A percentile compares a stretch with the other conserved stretches of the same genome.
phyloP scores from a whole-genome alignment of 2,888 invertebrate genomes.

The Apotomis turbidana region DNA sequence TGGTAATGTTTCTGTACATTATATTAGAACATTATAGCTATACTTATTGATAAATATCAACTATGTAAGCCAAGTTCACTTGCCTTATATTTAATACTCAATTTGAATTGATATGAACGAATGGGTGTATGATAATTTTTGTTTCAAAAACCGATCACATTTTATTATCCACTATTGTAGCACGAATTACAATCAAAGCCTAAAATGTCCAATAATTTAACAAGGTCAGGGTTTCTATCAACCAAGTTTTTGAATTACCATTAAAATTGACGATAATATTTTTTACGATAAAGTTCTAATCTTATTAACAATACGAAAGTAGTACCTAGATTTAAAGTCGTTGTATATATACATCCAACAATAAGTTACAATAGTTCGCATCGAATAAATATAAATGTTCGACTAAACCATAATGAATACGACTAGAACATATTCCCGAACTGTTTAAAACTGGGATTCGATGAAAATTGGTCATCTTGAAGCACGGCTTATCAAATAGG shows the following conservation, averaged over 20 bases:
- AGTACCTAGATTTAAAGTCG: constrained; percentile 32
- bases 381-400: constrained; percentile 18
- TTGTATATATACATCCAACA: constrained; percentile 40
- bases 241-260: constrained; percentile 28
- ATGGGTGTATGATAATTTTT: constrained; percentile 21
- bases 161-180: constrained; percentile 8
- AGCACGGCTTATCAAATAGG: constrained; percentile 39
- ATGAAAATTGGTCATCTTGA: constrained; percentile 70
- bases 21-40: constrained; percentile 25
- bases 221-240: constrained; percentile 21
- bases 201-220: constrained; percentile 27
- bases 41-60: constrained; percentile 15
- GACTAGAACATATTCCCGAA: constrained; percentile 21
- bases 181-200: constrained; percentile 20
- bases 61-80: constrained; percentile 37
- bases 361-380: constrained; percentile 23
- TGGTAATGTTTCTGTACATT: constrained; percentile 34
- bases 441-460: constrained; percentile 7
- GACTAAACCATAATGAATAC: constrained; percentile 16
- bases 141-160: constrained; percentile 26
- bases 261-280: constrained; percentile 39
- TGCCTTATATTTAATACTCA: constrained; percentile 15
- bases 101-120: constrained; percentile 37
- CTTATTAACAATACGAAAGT: constrained; percentile 34
- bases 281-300: constrained; percentile 37